Evolutionary conservation across 35 echinoderm and acorn worm genomes (phyloP).

Genomic region (Lytechinus pictus): DNA sequence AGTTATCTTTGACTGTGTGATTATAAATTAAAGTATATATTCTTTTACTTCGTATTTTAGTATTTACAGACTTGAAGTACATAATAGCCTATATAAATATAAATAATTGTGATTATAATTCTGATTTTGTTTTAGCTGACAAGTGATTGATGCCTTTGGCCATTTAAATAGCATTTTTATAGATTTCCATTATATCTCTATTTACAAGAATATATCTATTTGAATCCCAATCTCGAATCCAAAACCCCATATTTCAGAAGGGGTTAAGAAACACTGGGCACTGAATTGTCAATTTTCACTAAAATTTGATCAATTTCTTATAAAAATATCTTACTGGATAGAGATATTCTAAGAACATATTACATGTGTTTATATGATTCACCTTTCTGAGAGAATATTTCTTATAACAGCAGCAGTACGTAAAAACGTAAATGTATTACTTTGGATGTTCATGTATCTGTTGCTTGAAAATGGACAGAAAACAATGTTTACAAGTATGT

Average conservation of each 20-base stretch:
- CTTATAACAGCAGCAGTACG: neutral
- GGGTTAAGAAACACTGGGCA: neutral
- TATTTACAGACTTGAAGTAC: neutral
- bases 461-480: neutral
- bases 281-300: neutral
- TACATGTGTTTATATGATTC: too few relatives aligned
- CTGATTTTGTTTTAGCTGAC: neutral
- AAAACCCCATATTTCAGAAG: neutral
- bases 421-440: neutral
- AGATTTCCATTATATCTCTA: neutral
- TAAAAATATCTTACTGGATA: neutral
- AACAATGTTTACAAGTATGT: neutral
- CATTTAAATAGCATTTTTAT: neutral
- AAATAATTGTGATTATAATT: neutral
- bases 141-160: neutral
- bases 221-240: neutral
- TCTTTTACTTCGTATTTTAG: neutral
- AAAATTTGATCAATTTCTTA: neutral
- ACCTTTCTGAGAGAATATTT: neutral
- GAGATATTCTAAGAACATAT: too few relatives aligned
- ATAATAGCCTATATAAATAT: neutral
- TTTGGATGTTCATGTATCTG: neutral
- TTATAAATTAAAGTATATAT: too few relatives aligned
- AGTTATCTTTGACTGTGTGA: too few relatives aligned
- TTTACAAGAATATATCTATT: neutral